A percentile compares a stretch with the other conserved stretches of the same genome.
Evolutionary conservation across 2,113 vertebrate species (phyloP).

Genomic region (Leptocoma aspasia): DNA sequence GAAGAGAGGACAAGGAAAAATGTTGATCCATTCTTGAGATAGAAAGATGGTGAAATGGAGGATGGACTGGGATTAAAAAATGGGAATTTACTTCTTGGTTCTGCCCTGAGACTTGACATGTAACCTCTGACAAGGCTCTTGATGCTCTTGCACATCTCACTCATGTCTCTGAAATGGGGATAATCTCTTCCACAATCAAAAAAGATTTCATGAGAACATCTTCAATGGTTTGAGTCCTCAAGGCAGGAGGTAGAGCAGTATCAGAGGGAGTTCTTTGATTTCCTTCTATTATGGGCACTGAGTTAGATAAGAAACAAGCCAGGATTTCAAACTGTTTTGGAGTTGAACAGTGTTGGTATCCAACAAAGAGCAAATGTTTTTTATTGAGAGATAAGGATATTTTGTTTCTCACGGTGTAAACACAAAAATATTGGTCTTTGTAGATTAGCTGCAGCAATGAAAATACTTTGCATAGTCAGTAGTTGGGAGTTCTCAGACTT

Average conservation of each 20-base stretch:
- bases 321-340: constrained; percentile 1
- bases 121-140: neutral
- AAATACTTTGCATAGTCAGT: neutral
- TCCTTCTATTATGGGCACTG: neutral
- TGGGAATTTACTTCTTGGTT: neutral
- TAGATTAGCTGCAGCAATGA: constrained; percentile 36
- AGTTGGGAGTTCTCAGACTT: neutral
- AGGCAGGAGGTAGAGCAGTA: neutral
- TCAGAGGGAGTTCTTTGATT: neutral
- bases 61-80: neutral
- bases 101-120: neutral
- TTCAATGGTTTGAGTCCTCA: neutral
- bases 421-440: constrained; percentile 35
- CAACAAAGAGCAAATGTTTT: constrained; percentile 29
- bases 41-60: neutral
- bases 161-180: neutral
- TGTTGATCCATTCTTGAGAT: neutral
- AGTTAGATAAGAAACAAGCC: neutral
- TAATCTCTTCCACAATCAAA: neutral
- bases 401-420: constrained; percentile 18
- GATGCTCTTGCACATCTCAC: neutral
- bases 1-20: neutral
- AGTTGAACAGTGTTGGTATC: neutral
- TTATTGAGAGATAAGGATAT: neutral
- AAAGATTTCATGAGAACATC: neutral